Conservation (phyloP, 2,888 invertebrate species). For the Unio pictorum region DNA sequence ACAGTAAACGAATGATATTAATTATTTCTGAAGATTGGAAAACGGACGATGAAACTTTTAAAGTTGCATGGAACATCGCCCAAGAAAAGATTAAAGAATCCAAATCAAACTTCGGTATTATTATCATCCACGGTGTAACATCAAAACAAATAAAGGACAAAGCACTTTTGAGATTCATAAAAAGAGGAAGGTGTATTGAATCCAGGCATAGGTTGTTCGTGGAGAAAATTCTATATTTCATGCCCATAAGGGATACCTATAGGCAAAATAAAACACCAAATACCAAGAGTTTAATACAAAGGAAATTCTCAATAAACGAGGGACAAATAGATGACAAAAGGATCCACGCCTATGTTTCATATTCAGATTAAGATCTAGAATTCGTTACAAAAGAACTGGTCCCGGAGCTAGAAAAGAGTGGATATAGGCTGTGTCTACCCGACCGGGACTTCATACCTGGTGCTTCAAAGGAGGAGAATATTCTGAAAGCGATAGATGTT, state of each 20-base stretch:
- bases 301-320: constrained; percentile 24
- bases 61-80: constrained; percentile 39
- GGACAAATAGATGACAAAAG: constrained; percentile 24
- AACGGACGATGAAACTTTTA: constrained; percentile 23
- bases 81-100: constrained; percentile 41
- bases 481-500: constrained; percentile 30
- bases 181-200: constrained; percentile 33
- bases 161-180: constrained; percentile 32
- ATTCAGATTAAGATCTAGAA: constrained; percentile 30
- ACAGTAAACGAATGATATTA: constrained; percentile 40
- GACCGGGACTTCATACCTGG: constrained; percentile 47
- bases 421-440: constrained; percentile 30
- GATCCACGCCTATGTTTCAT: constrained; percentile 39
- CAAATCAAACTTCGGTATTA: constrained; percentile 35
- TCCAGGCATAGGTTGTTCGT: constrained; percentile 24
- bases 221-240: constrained; percentile 38
- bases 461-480: constrained; percentile 42
- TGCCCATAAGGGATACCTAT: constrained; percentile 24
- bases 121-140: constrained; percentile 27
- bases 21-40: constrained; percentile 31
- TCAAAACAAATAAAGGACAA: constrained; percentile 28
- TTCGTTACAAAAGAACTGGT: constrained; percentile 30
- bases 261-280: constrained; percentile 7
- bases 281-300: constrained; percentile 16
- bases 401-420: constrained; percentile 27